These are phyloP conservation scores for Poicephalus meyeri DNA, from an alignment of 2,113 vertebrate species.

Conservation along the genomic window DNA sequence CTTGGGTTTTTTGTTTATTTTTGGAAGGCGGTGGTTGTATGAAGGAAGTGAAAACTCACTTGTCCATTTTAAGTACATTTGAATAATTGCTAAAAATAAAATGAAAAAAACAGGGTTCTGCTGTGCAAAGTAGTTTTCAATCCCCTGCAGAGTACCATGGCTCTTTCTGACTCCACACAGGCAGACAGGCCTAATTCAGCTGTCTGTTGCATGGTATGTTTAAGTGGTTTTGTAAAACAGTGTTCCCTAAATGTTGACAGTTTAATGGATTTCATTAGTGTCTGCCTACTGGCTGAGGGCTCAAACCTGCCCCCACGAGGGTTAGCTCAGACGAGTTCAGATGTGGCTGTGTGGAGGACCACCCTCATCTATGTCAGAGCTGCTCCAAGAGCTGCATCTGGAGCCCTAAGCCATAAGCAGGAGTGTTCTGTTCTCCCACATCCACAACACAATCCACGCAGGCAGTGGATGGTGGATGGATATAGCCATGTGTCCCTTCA, in stretches of 20 bases:
- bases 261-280: constrained; percentile 69
- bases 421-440: fast-evolving
- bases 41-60: not conserved
- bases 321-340: constrained; percentile 6
- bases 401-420: not conserved
- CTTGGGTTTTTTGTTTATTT: not conserved
- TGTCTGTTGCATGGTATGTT: constrained; percentile 51
- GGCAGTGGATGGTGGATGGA: not conserved
- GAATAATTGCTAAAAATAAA: constrained; percentile 52
- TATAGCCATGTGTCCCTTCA: not conserved
- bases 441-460: not conserved
- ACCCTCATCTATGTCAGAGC: not conserved
- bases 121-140: constrained; percentile 49
- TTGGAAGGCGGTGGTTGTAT: not conserved
- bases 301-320: constrained; percentile 29
- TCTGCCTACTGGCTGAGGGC: not conserved
- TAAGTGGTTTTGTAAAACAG: constrained; percentile 66
- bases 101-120: constrained; percentile 2
- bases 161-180: constrained; percentile 49
- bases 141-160: constrained; percentile 54
- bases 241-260: constrained; percentile 62
- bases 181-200: constrained; percentile 64
- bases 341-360: not conserved
- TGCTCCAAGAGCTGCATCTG: not conserved
- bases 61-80: constrained; percentile 17